Evolutionary conservation across 2,797 vertebrate species (phyloP), one percentile per base, ranked within the genome.

Genomic region (Rhinogobio ventralis): DNA sequence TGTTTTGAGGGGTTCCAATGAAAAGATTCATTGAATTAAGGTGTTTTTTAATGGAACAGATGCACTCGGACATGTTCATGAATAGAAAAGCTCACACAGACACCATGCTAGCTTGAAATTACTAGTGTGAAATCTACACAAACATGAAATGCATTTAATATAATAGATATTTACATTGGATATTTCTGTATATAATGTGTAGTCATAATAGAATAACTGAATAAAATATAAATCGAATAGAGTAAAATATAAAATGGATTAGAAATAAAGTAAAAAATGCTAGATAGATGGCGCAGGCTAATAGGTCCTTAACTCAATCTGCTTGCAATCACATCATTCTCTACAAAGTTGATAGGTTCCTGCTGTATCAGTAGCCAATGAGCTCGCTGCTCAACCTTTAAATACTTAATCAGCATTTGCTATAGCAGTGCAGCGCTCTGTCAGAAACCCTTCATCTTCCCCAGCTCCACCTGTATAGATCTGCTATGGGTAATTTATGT

Each of bases 1-100:
- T 68, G 9, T 84, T 82, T 69, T 42, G 14, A 67, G 64, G 49
- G 68, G 69, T 71, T 75, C 66, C 1, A 15, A 36, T 33, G 39
- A 68, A 76, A 72, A 46, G 79, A 80, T 71, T 57, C 60, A 79
- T 71, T 71, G 75, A 85, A 72, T 79, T 64, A 72, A 72, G 66
- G 76, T 85, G 67, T 73, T 51, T 53, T 33, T 25, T 46, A 60
- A 84, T 64, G 30, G 67, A 71, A 51, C 36, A 45, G 68, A 73
- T 73, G 66, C 51, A 46, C 42, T 62, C 49, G 28, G 39, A 51
- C 39, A 72, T 57, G 49, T 74, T 68, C 33, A 11, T 49, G 66
- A 67, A 76, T 28, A 75, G 55, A 64, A 30, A n/a, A 17, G 66
- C 36, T 23, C 39, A 45, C 28, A 28, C 39, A n/a, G 25, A 42